These are phyloP conservation scores for Lytechinus variegatus DNA, from an alignment of 35 echinoderm and acorn worm genomes.

Conservation along the genomic window DNA sequence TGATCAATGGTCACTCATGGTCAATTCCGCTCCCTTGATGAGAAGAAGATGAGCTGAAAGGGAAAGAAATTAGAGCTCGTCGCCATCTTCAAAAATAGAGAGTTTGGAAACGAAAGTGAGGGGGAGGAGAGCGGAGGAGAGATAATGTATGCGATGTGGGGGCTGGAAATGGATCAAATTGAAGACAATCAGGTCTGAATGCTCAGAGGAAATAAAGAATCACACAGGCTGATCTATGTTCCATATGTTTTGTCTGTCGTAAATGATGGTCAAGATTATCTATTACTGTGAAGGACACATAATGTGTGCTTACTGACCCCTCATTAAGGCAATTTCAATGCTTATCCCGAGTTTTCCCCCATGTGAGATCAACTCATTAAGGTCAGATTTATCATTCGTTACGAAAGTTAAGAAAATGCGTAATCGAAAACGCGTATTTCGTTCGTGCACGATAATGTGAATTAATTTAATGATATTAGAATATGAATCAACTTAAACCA, in stretches of 20 bases:
- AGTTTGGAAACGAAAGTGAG: background rate
- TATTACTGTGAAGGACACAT: background rate
- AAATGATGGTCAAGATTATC: background rate
- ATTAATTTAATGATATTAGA: background rate
- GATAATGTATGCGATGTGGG: constrained; percentile 3
- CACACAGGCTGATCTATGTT: background rate
- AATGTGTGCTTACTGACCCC: background rate
- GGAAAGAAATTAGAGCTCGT: constrained; percentile 12
- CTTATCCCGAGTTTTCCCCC: background rate
- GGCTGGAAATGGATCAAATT: background rate
- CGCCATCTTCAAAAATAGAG: background rate
- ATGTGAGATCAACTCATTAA: background rate
- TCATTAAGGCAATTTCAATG: background rate
- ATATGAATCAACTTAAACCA: background rate
- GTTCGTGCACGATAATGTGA: background rate
- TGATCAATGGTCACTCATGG: background rate
- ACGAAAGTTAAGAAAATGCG: background rate
- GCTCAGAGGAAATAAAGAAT: background rate
- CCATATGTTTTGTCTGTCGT: background rate
- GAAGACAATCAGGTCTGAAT: background rate
- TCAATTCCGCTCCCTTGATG: constrained; percentile 1
- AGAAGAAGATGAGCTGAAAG: background rate
- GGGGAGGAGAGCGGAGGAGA: background rate
- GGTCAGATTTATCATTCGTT: background rate
- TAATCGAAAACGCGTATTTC: background rate